Evolutionary conservation across 2,113 vertebrate species (phyloP).

Genomic region (Bettongia penicillata): DNA sequence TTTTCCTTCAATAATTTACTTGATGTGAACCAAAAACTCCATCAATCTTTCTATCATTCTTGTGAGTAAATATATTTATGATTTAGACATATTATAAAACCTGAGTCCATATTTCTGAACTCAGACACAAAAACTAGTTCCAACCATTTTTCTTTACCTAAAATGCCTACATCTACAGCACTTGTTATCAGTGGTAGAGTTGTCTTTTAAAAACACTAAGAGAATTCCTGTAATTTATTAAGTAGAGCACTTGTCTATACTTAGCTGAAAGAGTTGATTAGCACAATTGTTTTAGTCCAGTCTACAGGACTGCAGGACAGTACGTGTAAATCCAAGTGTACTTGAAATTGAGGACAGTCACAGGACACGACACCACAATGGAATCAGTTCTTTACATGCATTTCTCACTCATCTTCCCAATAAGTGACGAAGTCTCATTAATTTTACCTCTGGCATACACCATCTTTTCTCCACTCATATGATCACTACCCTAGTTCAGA

Average conservation of each 20-base stretch:
- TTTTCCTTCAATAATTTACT: neutral
- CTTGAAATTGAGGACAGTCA: slow-evolving; percentile 1
- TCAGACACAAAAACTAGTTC: slow-evolving; percentile 30
- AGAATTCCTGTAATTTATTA: slow-evolving; percentile 35
- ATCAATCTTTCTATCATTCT: slow-evolving; percentile 26
- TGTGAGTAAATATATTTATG: slow-evolving; percentile 28
- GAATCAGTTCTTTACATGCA: neutral
- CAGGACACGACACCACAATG: neutral
- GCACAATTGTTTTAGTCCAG: neutral
- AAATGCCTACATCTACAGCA: slow-evolving; percentile 49
- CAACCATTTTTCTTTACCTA: slow-evolving; percentile 44
- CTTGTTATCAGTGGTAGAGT: slow-evolving; percentile 14
- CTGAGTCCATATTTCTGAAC: too few species aligned
- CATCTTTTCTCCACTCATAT: too few species aligned
- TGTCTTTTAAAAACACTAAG: slow-evolving; percentile 48
- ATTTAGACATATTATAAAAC: slow-evolving; percentile 59
- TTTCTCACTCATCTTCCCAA: too few species aligned
- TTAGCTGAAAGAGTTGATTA: slow-evolving; percentile 24
- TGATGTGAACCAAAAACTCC: neutral
- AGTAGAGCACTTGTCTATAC: slow-evolving; percentile 29
- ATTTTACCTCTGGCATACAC: too few species aligned
- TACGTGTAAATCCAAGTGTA: slow-evolving; percentile 52
- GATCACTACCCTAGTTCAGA: too few species aligned
- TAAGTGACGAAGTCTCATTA: too few species aligned
- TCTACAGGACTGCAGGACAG: slow-evolving; percentile 19